These are phyloP conservation scores for Hirtodrosophila histrioides DNA, from an alignment of 2,888 invertebrate genomes.

Conservation along the genomic window DNA sequence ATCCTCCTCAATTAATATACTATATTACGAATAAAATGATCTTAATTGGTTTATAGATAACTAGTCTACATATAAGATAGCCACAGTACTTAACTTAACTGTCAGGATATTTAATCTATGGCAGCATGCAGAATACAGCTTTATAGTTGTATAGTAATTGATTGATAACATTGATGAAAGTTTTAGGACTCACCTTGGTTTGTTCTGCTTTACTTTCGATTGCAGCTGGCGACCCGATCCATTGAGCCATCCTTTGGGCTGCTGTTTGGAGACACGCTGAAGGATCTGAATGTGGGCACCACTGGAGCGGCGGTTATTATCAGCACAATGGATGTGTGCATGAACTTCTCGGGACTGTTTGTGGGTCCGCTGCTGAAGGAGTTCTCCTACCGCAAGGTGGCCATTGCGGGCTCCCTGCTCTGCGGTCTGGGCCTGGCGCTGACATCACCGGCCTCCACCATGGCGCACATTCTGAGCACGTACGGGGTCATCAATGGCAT, in stretches of 20 bases:
- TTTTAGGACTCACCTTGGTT: background rate
- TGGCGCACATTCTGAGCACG: constrained; percentile 89
- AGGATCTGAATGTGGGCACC: constrained; percentile 89
- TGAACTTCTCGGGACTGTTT: constrained; percentile 91
- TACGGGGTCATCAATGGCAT: constrained; percentile 91
- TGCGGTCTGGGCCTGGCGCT: constrained; percentile 88
- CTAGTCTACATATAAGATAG: too few species aligned
- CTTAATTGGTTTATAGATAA: too few species aligned
- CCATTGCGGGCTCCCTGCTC: constrained; percentile 88
- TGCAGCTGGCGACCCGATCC: constrained; percentile 90
- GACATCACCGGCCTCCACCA: constrained; percentile 89
- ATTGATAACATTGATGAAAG: too few species aligned
- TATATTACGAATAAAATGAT: too few species aligned
- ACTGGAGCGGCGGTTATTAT: constrained; percentile 91
- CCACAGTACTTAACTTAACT: too few species aligned
- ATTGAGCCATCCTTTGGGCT: constrained; percentile 92
- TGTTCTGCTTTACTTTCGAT: background rate
- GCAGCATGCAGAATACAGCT: too few species aligned
- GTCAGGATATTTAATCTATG: too few species aligned
- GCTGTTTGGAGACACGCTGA: constrained; percentile 90
- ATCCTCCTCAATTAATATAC: too few species aligned
- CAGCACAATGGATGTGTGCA: constrained; percentile 90
- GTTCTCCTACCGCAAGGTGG: constrained; percentile 90
- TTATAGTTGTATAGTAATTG: too few species aligned
- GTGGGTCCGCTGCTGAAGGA: constrained; percentile 91